These are phyloP conservation scores for Phylloscopus whistleri DNA, from an alignment of 2,113 vertebrate genomes.

Conservation along the genomic window DNA sequence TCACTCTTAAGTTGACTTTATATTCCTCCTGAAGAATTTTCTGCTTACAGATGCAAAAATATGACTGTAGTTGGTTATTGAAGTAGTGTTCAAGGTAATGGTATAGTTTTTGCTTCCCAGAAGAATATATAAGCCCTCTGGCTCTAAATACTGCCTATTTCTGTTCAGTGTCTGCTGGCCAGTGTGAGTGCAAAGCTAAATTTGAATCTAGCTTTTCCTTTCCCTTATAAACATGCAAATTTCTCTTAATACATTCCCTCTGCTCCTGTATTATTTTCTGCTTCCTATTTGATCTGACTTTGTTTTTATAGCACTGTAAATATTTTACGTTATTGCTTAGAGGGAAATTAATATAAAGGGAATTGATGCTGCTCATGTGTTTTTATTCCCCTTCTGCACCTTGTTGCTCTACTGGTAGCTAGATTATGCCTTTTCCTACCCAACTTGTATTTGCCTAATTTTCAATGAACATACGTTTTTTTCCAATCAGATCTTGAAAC, in stretches of 20 bases:
- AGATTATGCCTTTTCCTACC: neutral
- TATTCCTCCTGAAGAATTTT: neutral
- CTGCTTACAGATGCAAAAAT: neutral
- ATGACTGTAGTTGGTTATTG: neutral
- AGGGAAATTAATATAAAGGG: neutral
- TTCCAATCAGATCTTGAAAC: neutral
- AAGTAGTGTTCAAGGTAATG: neutral
- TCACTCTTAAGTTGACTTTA: neutral
- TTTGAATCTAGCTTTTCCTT: neutral
- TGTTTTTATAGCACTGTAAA: neutral
- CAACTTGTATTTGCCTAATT: neutral
- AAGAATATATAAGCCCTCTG: neutral
- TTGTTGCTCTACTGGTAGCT: neutral
- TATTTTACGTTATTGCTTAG: neutral
- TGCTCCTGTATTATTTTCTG: neutral
- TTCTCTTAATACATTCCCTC: neutral
- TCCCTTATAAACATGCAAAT: neutral
- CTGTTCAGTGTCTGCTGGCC: neutral
- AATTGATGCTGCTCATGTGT: neutral
- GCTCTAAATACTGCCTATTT: neutral
- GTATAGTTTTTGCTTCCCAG: neutral
- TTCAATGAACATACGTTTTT: neutral
- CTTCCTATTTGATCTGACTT: neutral
- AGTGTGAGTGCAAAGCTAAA: neutral
- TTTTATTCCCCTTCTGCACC: neutral